Base-by-base conservation (phyloP, 2,888 invertebrate genomes). In the Drosophila atroscutellata region DNA sequence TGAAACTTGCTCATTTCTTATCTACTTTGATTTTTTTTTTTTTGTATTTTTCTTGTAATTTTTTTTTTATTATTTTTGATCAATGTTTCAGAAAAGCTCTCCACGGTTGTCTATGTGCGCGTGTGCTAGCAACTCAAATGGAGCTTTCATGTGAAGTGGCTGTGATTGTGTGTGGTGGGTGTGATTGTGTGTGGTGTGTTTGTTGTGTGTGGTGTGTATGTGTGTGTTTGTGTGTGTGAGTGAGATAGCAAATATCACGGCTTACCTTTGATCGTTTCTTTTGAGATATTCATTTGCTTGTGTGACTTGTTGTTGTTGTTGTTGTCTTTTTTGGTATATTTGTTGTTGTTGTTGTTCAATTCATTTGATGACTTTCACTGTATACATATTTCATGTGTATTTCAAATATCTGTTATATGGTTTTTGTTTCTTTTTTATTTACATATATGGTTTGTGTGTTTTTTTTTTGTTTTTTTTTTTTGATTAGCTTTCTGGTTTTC, bases 41-140 rank as follows among this genome's bases (percentile, higher is more conserved):
- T 24, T 3, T 26, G 18, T 36, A 39, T 39, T 60, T 26, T 45
- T 28, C 34, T 63, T 42, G 20, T 42, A n/a, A 4, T 6, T 45
- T 20, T 15, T n/a, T 36, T n/a, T 36, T 28, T 28, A 0, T 6
- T 28, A 28, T 7, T 39, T 13, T 39, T 45, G 11, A 24, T 20
- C 28, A 24, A 39, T 42, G 62, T 42, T 67, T 49, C 13, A 18
- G 56, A 51, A 72, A 76, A 76, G 77, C 81, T 87, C 82, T 72
- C 81, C 69, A 74, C 81, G 85, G 80, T 74, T 83, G 84, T 81
- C 75, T 70, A 81, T 81, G 91, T 90, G 90, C 90, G 90, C 90
- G 91, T 91, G 90, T 90, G 90, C 90, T 90, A 90, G 90, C 90
- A 87, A 85, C 88, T 86, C 76, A 81, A 89, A 75, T 69, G 68